Evolutionary conservation across 92 coral and sea anemone species (phyloP), one percentile per base, ranked within the genome.

Genomic region (Desmophyllum pertusum): DNA sequence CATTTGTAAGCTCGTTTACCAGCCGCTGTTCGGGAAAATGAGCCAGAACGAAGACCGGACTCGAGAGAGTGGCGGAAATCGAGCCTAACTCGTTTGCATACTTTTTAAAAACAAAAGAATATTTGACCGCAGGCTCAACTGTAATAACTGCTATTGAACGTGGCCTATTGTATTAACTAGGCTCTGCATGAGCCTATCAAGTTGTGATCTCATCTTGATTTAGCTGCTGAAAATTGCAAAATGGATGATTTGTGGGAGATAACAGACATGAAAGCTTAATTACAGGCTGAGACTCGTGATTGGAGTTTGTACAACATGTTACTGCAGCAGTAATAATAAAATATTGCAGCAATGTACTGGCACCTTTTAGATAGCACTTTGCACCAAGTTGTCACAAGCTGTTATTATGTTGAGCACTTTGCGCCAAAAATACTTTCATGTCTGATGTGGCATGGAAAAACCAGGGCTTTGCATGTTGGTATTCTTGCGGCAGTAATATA

Each of bases 401-500:
- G n/a, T 78, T 41, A 14, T 18, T 4, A 62, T 27, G 71, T 52
- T 36, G 40, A n/a, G n/a, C n/a, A n/a, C 40, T 66, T 18, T 23
- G 25, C 3, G 25, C 25, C 15, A 35, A 40, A 15, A 25, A 80
- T 13, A 38, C 29, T 79, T 29, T 18, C 29, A 63, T n/a, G 13
- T 30, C 13, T 66, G 19, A 0, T 48, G 23, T 18, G 31, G 74
- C 27, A 5, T 15, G 40, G 43, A 33, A 48, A 36, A 33, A 25
- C 84, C 84, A 80, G 84, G 76, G 84, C 67, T 69, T 66, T 25
- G 19, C 48, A 25, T 21, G 27, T 13, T 46, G 64, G 75, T 67
- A 67, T 50, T 80, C 48, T 80, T n/a, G 37, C 29, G 33, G 39
- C 5, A 66, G 38, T 43, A 66, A 19, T 65, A 18, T 40, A 63